A percentile compares a stretch with the other conserved stretches of the same genome.
Conservation (phyloP, 2,888 invertebrate species). For the Sarcophaga rosellei region DNA sequence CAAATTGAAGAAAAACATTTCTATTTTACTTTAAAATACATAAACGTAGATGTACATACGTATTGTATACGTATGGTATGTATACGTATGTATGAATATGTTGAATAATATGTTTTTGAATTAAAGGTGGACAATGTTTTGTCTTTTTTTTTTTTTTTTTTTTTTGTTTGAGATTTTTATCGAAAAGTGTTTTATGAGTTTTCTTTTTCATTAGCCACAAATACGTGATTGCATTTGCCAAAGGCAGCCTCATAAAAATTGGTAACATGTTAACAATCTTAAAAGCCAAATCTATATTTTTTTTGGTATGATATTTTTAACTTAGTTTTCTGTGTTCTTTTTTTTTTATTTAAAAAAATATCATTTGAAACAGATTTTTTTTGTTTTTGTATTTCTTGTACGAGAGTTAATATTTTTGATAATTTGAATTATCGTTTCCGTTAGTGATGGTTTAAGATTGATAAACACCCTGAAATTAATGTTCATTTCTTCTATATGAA, state of each 20-base stretch:
- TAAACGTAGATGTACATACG: neutral
- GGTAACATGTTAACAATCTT: conserved; percentile 51
- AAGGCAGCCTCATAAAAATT: conserved; percentile 59
- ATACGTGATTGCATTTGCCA: conserved; percentile 69
- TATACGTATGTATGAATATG: conserved; percentile 5
- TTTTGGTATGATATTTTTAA: neutral
- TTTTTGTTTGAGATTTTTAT: conserved; percentile 64
- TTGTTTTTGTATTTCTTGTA: conserved; percentile 7
- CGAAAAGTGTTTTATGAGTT: conserved; percentile 71
- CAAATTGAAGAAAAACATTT: neutral
- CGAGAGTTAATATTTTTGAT: conserved; percentile 63
- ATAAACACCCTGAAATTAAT: conserved; percentile 48
- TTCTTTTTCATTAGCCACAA: conserved; percentile 70
- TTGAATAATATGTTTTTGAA: neutral
- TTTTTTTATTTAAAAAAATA: neutral
- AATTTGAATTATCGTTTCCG: conserved; percentile 78
- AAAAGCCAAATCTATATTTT: conserved; percentile 16
- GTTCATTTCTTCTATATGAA: conserved; percentile 5
- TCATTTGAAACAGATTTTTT: conserved; percentile 40
- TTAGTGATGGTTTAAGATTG: conserved; percentile 73
- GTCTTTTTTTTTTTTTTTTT: neutral
- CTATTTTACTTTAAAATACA: conserved; percentile 20
- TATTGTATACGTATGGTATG: neutral
- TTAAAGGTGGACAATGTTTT: neutral
- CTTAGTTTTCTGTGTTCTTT: neutral